Evolutionary conservation across 1,140 invertebrate species (phyloP), one percentile per base, ranked within the genome.

Genomic region (Drosophila jambulina): DNA sequence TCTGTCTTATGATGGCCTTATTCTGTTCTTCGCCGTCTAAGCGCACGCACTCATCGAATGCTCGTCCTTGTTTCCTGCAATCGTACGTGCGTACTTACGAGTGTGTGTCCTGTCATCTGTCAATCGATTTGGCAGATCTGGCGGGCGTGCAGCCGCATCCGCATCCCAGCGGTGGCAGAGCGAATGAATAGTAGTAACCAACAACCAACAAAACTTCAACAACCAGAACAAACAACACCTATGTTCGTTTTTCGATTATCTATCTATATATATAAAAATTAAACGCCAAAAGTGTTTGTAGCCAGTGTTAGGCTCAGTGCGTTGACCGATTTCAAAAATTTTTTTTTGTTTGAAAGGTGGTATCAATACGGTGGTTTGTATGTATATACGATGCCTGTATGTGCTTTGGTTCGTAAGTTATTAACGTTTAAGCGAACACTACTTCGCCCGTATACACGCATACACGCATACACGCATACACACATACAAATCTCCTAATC

Each of bases 1-100:
- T 99, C 96, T 99, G 99, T 97, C 96, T 99, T 95, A 99, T 99
- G 98, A 99, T 99, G 99, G 98, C 99, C 93, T 99, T 99, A 96
- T 95, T 99, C 95, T 99, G 93, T 95, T 99, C 92, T 99, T 99
- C 95, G 99, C 99, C 94, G 99, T 99, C 96, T 99, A 99, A 92
- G 78, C 80, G 88, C 69, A 36, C 46, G 64, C 82, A 64, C 53
- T 56, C 72, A 76, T 70, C 65, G 71, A 74, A 60, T 72, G 70
- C 78, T 83, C 81, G 65, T 80, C 64, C 77, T 76, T 76, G 78
- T 82, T 82, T 77, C 71, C 77, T 84, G 81, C 78, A 60, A 85
- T 78, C 71, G 78, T 77, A 53, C 60, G 51, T 74, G 75, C 63
- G 75, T 58, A n/a, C n/a, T n/a, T n/a, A 63, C 63, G 58, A 54